Evolutionary conservation across 2,888 invertebrate genomes (phyloP), one percentile per base, ranked within the genome.

Genomic region (Myopa tessellatipennis): DNA sequence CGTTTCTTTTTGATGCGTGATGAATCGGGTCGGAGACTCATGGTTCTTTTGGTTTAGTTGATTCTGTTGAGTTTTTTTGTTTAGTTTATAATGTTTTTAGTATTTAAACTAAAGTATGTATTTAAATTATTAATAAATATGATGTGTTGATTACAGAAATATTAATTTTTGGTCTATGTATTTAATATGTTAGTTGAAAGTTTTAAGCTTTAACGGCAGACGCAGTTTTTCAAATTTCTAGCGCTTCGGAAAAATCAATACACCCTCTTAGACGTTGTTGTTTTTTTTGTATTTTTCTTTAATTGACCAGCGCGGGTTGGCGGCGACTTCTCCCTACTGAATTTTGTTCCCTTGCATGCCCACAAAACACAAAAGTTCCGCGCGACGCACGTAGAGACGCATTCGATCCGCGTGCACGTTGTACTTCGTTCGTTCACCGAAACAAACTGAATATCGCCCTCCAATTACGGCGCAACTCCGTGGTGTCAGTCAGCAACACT

Each of bases 11-110:
- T 87, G 36, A 85, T 80, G 65, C 87, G 84, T 50, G 65, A 14
- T 34, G 83, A 81, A 84, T 86, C 65, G 1, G 84, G 82, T 79
- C 86, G 86, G 5, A 84, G 77, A 77, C 85, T 85, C 86, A 85
- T 85, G 14, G 16, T 45, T 16, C 0, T 45, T 26, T 7, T 8
- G 34, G 26, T 26, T 26, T 26, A 2, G 26, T 1, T 26, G 2
- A 26, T 26, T 6, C 6, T 72, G 40, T 75, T 38, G 8, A 3
- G 67, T 68, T 40, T 38, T 75, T 26, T n/a, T 38, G 38, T 38
- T 50, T 67, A 7, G 45, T 10, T 68, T 16, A 12, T 12, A 45
- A 14, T 8, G 3, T 45, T n/a, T 40, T 68, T 14, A 38, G n/a
- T 18, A 38, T 5, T 18, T n/a, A n/a, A 16, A n/a, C 18, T 68